These are phyloP conservation scores for Heteropelma amictum DNA, from an alignment of 2,888 invertebrate species.

Conservation along the genomic window DNA sequence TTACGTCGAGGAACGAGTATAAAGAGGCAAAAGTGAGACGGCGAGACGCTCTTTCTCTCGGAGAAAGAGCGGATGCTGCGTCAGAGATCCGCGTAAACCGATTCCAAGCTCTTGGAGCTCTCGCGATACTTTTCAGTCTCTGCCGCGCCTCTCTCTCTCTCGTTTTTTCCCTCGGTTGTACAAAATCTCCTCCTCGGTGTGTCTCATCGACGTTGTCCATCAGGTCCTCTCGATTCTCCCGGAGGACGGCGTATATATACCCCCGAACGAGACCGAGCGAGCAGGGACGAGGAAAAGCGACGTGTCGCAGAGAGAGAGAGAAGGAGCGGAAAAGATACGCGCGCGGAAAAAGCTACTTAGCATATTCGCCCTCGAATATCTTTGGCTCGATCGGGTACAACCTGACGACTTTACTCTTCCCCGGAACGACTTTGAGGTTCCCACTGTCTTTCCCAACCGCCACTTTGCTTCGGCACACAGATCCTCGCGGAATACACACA, in stretches of 20 bases:
- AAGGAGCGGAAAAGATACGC: slow-evolving; percentile 35
- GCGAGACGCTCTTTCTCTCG: slow-evolving; percentile 57
- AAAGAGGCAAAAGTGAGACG: background rate
- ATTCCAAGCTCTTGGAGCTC: slow-evolving; percentile 68
- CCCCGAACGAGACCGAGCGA: background rate
- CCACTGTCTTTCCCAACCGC: slow-evolving; percentile 13
- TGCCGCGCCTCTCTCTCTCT: slow-evolving; percentile 19
- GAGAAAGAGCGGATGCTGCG: slow-evolving; percentile 77
- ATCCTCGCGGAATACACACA: slow-evolving; percentile 31
- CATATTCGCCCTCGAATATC: slow-evolving; percentile 72
- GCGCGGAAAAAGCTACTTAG: slow-evolving; percentile 73
- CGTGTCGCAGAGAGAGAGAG: background rate
- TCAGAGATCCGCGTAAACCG: slow-evolving; percentile 75
- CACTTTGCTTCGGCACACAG: slow-evolving; percentile 14
- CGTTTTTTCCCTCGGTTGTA: slow-evolving; percentile 32
- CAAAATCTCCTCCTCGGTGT: slow-evolving; percentile 17
- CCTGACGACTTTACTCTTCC: slow-evolving; percentile 43
- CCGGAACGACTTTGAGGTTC: slow-evolving; percentile 28
- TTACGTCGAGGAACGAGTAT: slow-evolving; percentile 57
- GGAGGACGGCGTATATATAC: slow-evolving; percentile 22
- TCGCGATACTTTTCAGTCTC: slow-evolving; percentile 31
- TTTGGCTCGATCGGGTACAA: slow-evolving; percentile 60
- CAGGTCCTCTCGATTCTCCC: background rate
- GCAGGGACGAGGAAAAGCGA: background rate
- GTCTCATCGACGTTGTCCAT: background rate